phyloP scores from a whole-genome alignment of 1,140 invertebrate species.

The Cryptotermes secundus region DNA sequence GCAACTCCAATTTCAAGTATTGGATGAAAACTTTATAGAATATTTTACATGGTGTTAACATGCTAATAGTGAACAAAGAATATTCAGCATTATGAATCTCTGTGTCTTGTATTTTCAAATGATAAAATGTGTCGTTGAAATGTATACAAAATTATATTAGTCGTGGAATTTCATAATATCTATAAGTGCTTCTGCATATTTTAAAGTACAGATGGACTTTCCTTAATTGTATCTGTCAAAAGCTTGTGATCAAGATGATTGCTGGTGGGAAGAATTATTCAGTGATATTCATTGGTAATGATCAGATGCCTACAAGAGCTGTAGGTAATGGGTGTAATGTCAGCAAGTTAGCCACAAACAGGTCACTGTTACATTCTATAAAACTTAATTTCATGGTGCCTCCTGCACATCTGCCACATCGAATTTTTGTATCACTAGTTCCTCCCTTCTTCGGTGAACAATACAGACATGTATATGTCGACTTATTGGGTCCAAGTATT shows the following conservation, averaged over 20 bases:
- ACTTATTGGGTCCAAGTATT: constrained; percentile 49
- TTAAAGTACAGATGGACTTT: no score
- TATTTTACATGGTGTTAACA: background rate
- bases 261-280: constrained; percentile 39
- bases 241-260: constrained; percentile 33
- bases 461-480: constrained; percentile 47
- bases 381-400: constrained; percentile 40
- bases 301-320: background rate
- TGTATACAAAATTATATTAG: no score
- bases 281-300: constrained; percentile 41
- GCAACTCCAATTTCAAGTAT: no score
- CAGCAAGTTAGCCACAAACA: background rate
- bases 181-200: no score
- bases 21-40: background rate
- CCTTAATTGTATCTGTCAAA: no score
- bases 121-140: background rate
- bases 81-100: background rate
- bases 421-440: constrained; percentile 47
- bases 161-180: no score
- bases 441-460: constrained; percentile 44
- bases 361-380: constrained; percentile 4
- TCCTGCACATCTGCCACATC: constrained; percentile 43
- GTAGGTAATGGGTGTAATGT: background rate
- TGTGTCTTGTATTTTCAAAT: background rate
- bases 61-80: background rate